phyloP scores from a whole-genome alignment of 2,797 vertebrate genomes.

The Balearica regulorum region DNA sequence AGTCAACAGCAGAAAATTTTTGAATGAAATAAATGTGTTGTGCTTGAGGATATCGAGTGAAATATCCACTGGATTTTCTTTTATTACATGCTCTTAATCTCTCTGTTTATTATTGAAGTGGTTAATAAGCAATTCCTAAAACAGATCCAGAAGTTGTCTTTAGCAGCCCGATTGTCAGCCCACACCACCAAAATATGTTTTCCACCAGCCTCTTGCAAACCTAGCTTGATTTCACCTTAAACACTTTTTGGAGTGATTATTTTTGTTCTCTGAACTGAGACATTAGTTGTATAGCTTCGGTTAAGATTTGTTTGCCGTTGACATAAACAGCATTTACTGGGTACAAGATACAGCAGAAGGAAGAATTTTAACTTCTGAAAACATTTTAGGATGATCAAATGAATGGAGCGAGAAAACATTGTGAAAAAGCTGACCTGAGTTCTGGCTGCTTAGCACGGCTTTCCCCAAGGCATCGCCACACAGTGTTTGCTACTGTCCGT shows the following conservation, averaged over 20 bases:
- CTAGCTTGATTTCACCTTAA: conserved; percentile 60
- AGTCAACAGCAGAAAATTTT: conserved; percentile 17
- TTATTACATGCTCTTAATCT: conserved; percentile 59
- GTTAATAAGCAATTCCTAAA: conserved; percentile 66
- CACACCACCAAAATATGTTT: conserved; percentile 47
- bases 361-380: conserved; percentile 65
- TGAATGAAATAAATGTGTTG: conserved; percentile 37
- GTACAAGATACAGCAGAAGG: conserved; percentile 48
- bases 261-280: conserved; percentile 61
- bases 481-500: background rate
- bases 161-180: conserved; percentile 50
- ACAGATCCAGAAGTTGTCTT: conserved; percentile 57
- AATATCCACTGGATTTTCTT: conserved; percentile 62
- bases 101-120: conserved; percentile 69
- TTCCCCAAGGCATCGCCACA: background rate
- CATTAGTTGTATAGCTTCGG: conserved; percentile 52
- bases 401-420: conserved; percentile 20
- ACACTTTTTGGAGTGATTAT: conserved; percentile 67
- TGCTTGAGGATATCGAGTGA: conserved; percentile 18
- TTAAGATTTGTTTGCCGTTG: conserved; percentile 57
- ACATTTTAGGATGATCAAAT: conserved; percentile 64
- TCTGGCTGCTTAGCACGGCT: background rate
- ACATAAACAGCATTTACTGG: conserved; percentile 71
- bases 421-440: conserved; percentile 17
- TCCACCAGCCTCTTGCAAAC: conserved; percentile 42